A percentile compares a stretch with the other conserved stretches of the same genome.
Evolutionary conservation across 92 coral and sea anemone species (phyloP).

Genomic region (Virgularia gustaviana): DNA sequence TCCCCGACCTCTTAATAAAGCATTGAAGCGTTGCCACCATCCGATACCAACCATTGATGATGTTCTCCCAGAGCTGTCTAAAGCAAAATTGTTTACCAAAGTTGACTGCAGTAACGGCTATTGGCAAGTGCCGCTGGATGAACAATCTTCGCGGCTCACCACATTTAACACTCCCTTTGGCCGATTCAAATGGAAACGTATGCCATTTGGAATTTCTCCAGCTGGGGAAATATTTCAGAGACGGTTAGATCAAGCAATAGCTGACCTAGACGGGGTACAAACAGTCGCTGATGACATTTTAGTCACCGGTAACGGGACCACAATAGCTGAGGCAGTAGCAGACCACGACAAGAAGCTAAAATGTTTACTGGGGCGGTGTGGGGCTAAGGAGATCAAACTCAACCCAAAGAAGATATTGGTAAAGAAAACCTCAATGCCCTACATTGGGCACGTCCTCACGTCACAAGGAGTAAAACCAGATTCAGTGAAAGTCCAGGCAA

Average conservation of each 20-base stretch:
- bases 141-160: constrained; percentile 21
- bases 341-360: constrained; percentile 28
- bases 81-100: constrained; percentile 14
- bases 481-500: constrained; percentile 37
- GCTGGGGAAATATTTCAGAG: constrained; percentile 30
- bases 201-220: constrained; percentile 40
- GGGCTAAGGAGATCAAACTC: constrained; percentile 28
- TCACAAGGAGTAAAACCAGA: constrained; percentile 42
- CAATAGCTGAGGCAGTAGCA: constrained; percentile 26
- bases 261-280: constrained; percentile 22
- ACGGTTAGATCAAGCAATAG: constrained; percentile 20
- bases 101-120: constrained; percentile 28
- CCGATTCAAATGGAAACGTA: constrained; percentile 20
- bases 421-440: constrained; percentile 31
- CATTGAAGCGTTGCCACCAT: constrained; percentile 24
- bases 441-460: constrained; percentile 35
- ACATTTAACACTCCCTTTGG: constrained; percentile 36
- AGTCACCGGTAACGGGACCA: constrained; percentile 18
- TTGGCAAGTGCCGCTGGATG: constrained; percentile 24
- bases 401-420: constrained; percentile 14
- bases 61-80: constrained; percentile 21
- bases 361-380: constrained; percentile 23
- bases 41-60: constrained; percentile 31
- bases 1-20: constrained; percentile 24
- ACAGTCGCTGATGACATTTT: constrained; percentile 29